These are phyloP conservation scores for Notospermus geniculatus DNA, from an alignment of 1,140 invertebrate genomes.

Conservation along the genomic window DNA sequence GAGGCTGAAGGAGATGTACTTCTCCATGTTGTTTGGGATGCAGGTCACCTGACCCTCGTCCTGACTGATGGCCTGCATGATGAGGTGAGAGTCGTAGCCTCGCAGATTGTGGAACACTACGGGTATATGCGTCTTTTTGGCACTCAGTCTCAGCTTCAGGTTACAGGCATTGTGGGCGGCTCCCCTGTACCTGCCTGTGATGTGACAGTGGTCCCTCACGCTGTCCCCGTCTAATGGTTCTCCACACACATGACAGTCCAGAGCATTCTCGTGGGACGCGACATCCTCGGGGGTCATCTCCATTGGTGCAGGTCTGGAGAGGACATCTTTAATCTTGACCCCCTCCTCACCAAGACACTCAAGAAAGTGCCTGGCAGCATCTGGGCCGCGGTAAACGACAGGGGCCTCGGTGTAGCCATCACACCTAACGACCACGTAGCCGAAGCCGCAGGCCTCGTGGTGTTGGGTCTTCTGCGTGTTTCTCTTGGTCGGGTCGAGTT, in stretches of 20 bases:
- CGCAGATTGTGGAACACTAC: conserved; percentile 54
- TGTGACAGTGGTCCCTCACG: conserved; percentile 8
- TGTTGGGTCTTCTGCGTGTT: conserved; percentile 9
- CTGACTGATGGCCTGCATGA: conserved; percentile 40
- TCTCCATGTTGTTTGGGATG: conserved; percentile 53
- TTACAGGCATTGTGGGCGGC: conserved; percentile 9
- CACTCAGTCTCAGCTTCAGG: conserved; percentile 2
- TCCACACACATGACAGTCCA: conserved; percentile 4
- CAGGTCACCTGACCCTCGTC: conserved; percentile 38
- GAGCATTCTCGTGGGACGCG: conserved; percentile 8
- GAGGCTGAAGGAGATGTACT: conserved; percentile 25
- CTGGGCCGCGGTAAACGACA: conserved; percentile 5
- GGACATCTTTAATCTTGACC: conserved; percentile 7
- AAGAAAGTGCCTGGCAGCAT: conserved; percentile 9
- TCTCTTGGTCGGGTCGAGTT: conserved; percentile 8
- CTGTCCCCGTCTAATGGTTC: background rate
- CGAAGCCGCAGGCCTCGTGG: conserved; percentile 15
- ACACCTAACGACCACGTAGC: conserved; percentile 16
- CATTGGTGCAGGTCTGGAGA: background rate
- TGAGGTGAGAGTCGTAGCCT: conserved; percentile 49
- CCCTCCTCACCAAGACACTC: background rate
- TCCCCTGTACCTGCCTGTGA: conserved; percentile 9
- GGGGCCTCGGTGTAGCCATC: conserved; percentile 12
- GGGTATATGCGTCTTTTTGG: conserved; percentile 29
- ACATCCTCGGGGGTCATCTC: conserved; percentile 7